Conservation (phyloP, 2,113 vertebrate species). For the Cottus gobio region DNA sequence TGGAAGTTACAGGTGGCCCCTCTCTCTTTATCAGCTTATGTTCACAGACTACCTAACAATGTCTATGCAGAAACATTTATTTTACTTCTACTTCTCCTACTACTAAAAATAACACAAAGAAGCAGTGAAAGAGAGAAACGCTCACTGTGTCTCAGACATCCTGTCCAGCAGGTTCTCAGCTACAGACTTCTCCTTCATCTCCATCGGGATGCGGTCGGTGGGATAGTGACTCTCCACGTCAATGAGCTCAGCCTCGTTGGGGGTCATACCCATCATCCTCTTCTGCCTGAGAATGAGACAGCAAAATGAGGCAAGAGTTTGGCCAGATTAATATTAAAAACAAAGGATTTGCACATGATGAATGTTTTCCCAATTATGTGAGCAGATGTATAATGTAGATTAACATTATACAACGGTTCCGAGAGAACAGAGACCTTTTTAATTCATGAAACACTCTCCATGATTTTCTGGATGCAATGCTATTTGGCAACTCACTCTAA, state of each 20-base stretch:
- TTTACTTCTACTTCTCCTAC: background rate
- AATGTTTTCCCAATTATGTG: background rate
- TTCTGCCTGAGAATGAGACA: constrained; percentile 81
- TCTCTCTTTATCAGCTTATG: background rate
- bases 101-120: too few relatives aligned
- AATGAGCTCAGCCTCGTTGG: constrained; percentile 83
- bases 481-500: background rate
- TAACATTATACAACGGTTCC: background rate
- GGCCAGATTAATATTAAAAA: background rate
- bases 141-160: constrained; percentile 91
- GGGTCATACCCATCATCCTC: constrained; percentile 94
- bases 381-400: background rate
- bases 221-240: constrained; percentile 87
- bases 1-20: background rate
- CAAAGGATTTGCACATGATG: background rate
- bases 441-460: background rate
- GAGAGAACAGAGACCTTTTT: background rate
- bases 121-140: background rate
- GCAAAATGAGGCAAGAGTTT: background rate
- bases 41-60: background rate
- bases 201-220: constrained; percentile 84
- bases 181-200: constrained; percentile 89
- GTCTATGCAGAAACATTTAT: background rate
- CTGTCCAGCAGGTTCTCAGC: constrained; percentile 86
- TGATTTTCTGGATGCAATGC: background rate